Conservation (phyloP, 1,140 invertebrate genomes). For the Pantala flavescens region DNA sequence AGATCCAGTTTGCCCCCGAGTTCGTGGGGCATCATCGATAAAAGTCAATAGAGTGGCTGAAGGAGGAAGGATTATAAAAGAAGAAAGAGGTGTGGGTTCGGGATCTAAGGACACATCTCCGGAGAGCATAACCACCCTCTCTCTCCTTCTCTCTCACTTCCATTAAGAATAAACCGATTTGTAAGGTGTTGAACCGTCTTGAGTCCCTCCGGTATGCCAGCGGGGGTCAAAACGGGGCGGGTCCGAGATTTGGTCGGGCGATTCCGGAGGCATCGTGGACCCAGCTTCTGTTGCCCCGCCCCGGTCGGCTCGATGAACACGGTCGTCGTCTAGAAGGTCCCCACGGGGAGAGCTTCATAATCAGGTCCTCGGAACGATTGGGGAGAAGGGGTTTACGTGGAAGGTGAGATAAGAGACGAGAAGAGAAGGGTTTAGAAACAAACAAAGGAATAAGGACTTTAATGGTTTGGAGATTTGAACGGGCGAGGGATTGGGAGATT, state of each 20-base stretch:
- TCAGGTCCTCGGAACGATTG: background rate
- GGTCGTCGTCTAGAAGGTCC: background rate
- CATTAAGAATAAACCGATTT: constrained; percentile 10
- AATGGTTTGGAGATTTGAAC: background rate
- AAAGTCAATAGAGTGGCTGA: background rate
- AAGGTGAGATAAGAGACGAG: background rate
- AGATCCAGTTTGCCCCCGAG: background rate
- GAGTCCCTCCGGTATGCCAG: constrained; percentile 1
- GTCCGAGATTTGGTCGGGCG: background rate
- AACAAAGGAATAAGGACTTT: background rate
- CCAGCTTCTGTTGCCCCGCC: constrained; percentile 1
- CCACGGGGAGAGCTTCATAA: background rate
- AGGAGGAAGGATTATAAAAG: background rate
- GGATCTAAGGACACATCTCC: background rate
- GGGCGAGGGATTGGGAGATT: background rate
- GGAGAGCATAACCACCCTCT: background rate
- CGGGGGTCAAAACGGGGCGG: constrained; percentile 4
- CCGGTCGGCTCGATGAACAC: background rate
- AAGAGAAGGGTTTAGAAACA: background rate
- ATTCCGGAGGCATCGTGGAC: background rate
- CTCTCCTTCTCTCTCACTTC: background rate
- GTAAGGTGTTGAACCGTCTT: constrained; percentile 3
- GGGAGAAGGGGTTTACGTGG: background rate
- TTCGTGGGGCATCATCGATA: background rate
- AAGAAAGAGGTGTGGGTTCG: background rate